Base-by-base conservation (phyloP, 2,113 vertebrate genomes). In the Scartelaos histophorus region DNA sequence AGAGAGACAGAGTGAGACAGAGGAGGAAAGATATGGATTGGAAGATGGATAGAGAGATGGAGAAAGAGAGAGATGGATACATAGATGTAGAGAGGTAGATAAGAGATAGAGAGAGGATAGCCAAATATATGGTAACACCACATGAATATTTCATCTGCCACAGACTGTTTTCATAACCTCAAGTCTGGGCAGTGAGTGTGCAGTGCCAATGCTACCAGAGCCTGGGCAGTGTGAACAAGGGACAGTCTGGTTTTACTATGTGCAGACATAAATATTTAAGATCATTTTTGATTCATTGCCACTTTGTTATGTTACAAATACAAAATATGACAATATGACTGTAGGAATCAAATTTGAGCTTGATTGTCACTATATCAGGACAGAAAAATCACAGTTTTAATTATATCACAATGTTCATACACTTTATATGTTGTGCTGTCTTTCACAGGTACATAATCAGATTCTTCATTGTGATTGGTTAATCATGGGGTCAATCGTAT, bases 151-250 rank as follows among this genome's bases (percentile, higher is more conserved):
- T 89, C 75, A 91, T 89, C 75, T 47, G 73, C 77, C 78, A 82
- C 85, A 84, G 84, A 79, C 81, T 89, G 88, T 84, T 90, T 90
- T 85, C 68, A 64, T 85, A 81, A 88, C 85, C 83, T 87, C 87
- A 84, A 81, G 78, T 78, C 73, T 24, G 68, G 78, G 82, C 71
- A 77, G 69, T 51, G 78, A 46, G 76, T 82, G 73, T 80, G 67
- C 51, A 75, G 70, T 75, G 70, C 67, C 82, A 85, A 45, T 73
- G 69, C 24, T 83, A 69, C 68, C 58, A 79, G 73, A 75, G 67
- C 35, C 72, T 77, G 81, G 79, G 70, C 16, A 69, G 75, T 62
- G 76, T 43, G 34, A 51, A 76, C 67, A 68, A 45, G 74, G 66
- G 74, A 58, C 71, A 69, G 17, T 61, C 58, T 61, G 58, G 25